phyloP scores from a whole-genome alignment of 2,888 invertebrate genomes.

The Digitonthophagus gazella region DNA sequence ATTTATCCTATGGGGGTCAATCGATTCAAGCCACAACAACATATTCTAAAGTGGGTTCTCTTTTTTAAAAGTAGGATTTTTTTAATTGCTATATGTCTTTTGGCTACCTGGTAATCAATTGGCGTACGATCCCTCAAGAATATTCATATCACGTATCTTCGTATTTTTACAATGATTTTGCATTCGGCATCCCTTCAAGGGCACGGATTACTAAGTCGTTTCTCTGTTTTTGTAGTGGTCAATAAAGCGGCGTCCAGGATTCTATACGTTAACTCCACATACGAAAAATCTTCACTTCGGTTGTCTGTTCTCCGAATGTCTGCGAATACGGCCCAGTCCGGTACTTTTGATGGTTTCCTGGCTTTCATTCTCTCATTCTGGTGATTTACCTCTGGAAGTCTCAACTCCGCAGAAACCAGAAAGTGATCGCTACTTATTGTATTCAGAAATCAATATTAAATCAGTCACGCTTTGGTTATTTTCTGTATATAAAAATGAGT shows the following conservation, averaged over 20 bases:
- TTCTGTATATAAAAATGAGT: neutral
- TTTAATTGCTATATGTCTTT: neutral
- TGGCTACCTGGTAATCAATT: neutral
- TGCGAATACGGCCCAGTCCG: too few relatives aligned
- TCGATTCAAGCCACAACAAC: neutral
- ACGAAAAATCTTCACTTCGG: neutral
- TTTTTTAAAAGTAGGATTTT: neutral
- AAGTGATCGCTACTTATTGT: neutral
- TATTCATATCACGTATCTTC: neutral
- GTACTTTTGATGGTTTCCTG: too few relatives aligned
- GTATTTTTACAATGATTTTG: neutral
- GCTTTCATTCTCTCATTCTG: too few relatives aligned
- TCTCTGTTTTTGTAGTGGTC: neutral
- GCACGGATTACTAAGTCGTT: neutral
- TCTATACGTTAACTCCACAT: neutral
- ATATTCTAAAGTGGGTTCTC: neutral
- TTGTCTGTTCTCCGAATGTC: too few relatives aligned
- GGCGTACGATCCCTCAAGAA: neutral
- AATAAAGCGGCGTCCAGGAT: neutral
- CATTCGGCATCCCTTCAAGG: neutral
- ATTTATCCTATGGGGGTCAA: neutral
- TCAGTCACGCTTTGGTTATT: neutral
- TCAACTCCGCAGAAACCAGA: neutral
- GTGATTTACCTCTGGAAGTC: neutral
- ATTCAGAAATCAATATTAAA: neutral